Percentiles rank a stretch among this genome's conserved stretches.
These are phyloP conservation scores for Apeltes quadracus DNA, from an alignment of 2,113 vertebrate species.

Conservation along the genomic window DNA sequence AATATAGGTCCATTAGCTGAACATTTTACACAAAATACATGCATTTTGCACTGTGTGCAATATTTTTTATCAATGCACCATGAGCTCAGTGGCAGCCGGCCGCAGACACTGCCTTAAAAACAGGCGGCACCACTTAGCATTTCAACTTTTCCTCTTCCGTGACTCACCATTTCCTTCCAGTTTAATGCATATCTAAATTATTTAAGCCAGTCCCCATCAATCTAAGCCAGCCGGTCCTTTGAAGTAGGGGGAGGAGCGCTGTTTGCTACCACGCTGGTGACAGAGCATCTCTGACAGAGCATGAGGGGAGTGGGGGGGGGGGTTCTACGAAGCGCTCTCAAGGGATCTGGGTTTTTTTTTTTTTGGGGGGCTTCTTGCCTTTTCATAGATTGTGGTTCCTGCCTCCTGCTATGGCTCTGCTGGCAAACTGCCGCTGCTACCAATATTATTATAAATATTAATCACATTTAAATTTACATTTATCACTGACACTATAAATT, in stretches of 20 bases:
- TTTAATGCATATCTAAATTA: slow-evolving; percentile 75
- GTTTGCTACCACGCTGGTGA: slow-evolving; percentile 22
- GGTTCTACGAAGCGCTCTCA: slow-evolving; percentile 35
- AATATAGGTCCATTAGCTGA: slow-evolving; percentile 8
- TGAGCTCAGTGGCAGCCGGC: slow-evolving; percentile 11
- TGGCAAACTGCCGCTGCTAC: too few relatives aligned
- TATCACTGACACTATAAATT: too few relatives aligned
- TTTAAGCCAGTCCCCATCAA: slow-evolving; percentile 69
- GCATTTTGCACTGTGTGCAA: neutral
- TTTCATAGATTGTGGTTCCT: too few relatives aligned
- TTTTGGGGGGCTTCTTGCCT: too few relatives aligned
- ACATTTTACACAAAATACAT: neutral
- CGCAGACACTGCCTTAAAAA: slow-evolving; percentile 10
- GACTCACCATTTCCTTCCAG: slow-evolving; percentile 65
- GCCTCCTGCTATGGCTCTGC: too few relatives aligned
- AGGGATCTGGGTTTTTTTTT: slow-evolving; percentile 22
- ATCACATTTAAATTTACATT: too few relatives aligned
- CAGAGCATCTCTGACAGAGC: slow-evolving; percentile 15
- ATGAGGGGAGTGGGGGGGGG: slow-evolving; percentile 51
- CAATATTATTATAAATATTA: too few relatives aligned
- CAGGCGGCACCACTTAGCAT: slow-evolving; percentile 53
- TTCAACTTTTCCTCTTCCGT: slow-evolving; percentile 57
- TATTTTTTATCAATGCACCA: neutral
- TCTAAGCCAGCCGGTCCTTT: slow-evolving; percentile 50
- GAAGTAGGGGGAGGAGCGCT: slow-evolving; percentile 28